phyloP scores from a whole-genome alignment of 1,140 invertebrate species.

The Trypoxylus dichotomus region DNA sequence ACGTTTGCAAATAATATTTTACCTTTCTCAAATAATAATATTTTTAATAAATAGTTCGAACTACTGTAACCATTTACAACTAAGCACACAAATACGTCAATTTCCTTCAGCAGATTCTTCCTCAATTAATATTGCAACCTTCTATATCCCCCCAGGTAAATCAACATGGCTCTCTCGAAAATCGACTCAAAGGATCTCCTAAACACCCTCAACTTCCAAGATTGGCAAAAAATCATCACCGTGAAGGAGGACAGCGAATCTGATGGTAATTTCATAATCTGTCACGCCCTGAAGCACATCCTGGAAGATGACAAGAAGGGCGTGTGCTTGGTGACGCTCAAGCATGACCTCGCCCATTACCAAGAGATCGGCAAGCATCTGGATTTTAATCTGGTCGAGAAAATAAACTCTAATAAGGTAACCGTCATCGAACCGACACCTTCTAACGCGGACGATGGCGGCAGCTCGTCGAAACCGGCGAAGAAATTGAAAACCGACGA shows the following conservation, averaged over 20 bases:
- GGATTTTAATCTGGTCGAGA: constrained; percentile 67
- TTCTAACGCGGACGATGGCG: constrained; percentile 51
- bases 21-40: no score
- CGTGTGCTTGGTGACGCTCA: constrained; percentile 66
- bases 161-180: not conserved
- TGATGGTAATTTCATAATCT: constrained; percentile 71
- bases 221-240: not conserved
- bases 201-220: not conserved
- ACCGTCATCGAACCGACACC: constrained; percentile 61
- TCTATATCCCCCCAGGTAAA: not conserved
- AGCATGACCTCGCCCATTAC: constrained; percentile 71
- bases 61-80: no score
- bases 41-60: no score
- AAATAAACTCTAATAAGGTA: constrained; percentile 58
- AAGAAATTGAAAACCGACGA: constrained; percentile 37
- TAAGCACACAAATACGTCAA: no score
- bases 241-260: constrained; percentile 62
- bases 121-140: not conserved
- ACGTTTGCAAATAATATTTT: no score
- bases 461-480: constrained; percentile 44
- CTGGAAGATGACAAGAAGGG: constrained; percentile 57
- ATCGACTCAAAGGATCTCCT: not conserved
- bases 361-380: constrained; percentile 70
- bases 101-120: not conserved
- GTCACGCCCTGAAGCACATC: constrained; percentile 62